Evolutionary conservation across 1,140 invertebrate genomes (phyloP).

Genomic region (Drosophila quadrilineata): DNA sequence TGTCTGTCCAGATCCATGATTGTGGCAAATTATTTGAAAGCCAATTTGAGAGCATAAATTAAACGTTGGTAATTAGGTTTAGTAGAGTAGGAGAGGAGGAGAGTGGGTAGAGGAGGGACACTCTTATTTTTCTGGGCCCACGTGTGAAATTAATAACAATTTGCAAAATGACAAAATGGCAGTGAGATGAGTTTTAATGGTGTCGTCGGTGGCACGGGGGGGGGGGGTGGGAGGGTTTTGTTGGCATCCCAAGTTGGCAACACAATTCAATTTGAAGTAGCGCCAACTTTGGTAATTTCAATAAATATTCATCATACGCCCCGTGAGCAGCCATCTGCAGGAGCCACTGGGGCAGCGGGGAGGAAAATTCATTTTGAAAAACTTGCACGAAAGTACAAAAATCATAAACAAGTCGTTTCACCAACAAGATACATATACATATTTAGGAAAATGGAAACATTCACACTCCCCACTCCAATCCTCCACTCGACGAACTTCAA

Average conservation of each 20-base stretch:
- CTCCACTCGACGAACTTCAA: slow-evolving; percentile 46
- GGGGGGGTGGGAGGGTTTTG: neutral
- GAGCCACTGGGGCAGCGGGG: slow-evolving; percentile 26
- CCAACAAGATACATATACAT: too few relatives aligned
- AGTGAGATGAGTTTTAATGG: neutral
- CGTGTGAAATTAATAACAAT: slow-evolving; percentile 77
- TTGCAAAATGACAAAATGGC: slow-evolving; percentile 44
- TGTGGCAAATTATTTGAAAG: slow-evolving; percentile 58
- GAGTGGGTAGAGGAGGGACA: too few relatives aligned
- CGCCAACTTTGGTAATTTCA: slow-evolving; percentile 77
- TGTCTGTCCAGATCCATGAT: slow-evolving; percentile 23
- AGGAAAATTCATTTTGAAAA: slow-evolving; percentile 63
- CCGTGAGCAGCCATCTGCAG: slow-evolving; percentile 43
- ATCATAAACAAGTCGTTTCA: slow-evolving; percentile 66
- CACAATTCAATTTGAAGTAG: slow-evolving; percentile 74
- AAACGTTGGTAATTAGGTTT: slow-evolving; percentile 68
- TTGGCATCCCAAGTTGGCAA: slow-evolving; percentile 69
- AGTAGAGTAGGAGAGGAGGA: too few relatives aligned
- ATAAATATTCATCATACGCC: slow-evolving; percentile 78
- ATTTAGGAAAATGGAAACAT: neutral
- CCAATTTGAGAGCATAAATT: slow-evolving; percentile 67
- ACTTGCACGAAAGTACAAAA: slow-evolving; percentile 55
- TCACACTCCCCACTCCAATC: slow-evolving; percentile 30
- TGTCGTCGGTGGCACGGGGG: neutral
- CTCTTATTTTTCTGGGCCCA: slow-evolving; percentile 33